Evolutionary conservation across 2,113 vertebrate species (phyloP).

Genomic region (Pangasianodon hypophthalmus): DNA sequence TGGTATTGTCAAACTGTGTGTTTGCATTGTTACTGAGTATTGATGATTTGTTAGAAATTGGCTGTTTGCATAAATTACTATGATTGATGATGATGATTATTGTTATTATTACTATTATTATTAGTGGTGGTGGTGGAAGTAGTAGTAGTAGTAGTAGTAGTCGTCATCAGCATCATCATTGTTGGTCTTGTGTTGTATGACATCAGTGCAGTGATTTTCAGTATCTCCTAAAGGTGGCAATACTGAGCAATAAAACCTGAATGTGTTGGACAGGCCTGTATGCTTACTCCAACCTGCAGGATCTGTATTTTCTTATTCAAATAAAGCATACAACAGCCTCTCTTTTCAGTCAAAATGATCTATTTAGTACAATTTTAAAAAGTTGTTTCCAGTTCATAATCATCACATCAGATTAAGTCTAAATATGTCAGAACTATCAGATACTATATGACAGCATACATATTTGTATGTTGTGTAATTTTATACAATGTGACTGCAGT

Average conservation of each 20-base stretch:
- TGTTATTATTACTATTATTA: neutral
- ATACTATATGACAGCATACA: neutral
- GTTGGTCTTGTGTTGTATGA: neutral
- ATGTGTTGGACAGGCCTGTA: neutral
- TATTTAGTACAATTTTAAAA: neutral
- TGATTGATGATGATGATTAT: neutral
- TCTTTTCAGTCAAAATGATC: neutral
- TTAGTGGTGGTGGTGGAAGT: neutral
- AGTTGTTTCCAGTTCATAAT: neutral
- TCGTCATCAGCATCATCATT: neutral
- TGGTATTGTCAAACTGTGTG: neutral
- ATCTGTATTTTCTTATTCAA: constrained; percentile 23
- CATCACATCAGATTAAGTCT: neutral
- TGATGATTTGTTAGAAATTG: neutral
- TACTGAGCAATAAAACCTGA: neutral
- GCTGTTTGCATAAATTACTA: neutral
- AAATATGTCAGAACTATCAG: neutral
- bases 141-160: no score
- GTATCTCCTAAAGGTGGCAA: constrained; percentile 20
- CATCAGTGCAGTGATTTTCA: neutral
- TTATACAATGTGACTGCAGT: neutral
- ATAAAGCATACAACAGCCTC: neutral
- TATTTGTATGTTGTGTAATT: neutral
- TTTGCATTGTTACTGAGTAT: neutral
- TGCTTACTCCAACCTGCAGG: neutral